phyloP scores from a whole-genome alignment of 1,140 invertebrate genomes.

The Lysiphlebus fabarum region DNA sequence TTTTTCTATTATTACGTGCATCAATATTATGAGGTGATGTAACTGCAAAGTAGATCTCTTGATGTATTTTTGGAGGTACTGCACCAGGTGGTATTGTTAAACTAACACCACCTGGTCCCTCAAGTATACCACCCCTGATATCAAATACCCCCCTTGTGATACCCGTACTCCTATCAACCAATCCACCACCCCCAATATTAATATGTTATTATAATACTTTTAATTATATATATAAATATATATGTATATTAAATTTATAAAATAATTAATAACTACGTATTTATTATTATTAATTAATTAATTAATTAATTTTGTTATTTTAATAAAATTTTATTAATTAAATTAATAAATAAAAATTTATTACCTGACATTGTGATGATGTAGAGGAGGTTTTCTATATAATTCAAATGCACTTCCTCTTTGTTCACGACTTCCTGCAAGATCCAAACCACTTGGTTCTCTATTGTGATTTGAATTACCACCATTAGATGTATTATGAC shows the following conservation, averaged over 20 bases:
- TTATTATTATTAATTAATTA: background rate
- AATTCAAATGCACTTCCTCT: constrained; percentile 92
- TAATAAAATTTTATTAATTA: background rate
- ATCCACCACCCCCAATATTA: constrained; percentile 33
- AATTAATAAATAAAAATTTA: no score
- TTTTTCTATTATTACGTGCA: constrained; percentile 56
- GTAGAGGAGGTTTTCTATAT: constrained; percentile 84
- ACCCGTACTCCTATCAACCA: constrained; percentile 41
- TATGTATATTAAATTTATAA: background rate
- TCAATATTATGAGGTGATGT: constrained; percentile 68
- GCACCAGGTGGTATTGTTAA: constrained; percentile 85
- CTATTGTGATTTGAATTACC: constrained; percentile 51
- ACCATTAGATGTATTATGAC: constrained; percentile 22
- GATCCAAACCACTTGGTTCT: constrained; percentile 63
- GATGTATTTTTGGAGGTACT: constrained; percentile 72
- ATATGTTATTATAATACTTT: constrained; percentile 10
- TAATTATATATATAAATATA: background rate
- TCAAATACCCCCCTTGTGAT: constrained; percentile 70
- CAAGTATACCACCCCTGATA: constrained; percentile 75
- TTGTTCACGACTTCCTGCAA: constrained; percentile 83
- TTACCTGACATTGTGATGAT: constrained; percentile 74
- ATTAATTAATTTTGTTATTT: background rate
- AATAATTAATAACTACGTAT: background rate
- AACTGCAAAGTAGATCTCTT: constrained; percentile 95
- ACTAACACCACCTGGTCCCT: constrained; percentile 86